Evolutionary conservation across 2,888 invertebrate species (phyloP).

Genomic region (Phyllotreta cruciferae): DNA sequence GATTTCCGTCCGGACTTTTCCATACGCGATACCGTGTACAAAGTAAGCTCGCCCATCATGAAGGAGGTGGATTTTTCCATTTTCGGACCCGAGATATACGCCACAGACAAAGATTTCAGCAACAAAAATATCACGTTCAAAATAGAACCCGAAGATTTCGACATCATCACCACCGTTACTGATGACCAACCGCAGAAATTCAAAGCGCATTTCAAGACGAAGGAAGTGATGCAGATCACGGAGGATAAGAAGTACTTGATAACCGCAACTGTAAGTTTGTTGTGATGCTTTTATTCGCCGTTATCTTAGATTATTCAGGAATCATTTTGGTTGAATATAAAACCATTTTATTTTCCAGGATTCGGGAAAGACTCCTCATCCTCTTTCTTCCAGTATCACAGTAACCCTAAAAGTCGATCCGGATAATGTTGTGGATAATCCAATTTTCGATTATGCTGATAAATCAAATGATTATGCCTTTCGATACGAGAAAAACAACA

Average conservation of each 20-base stretch:
- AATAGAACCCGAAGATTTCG: conserved; percentile 45
- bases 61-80: conserved; percentile 60
- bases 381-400: conserved; percentile 20
- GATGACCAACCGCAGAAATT: conserved; percentile 39
- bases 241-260: conserved; percentile 39
- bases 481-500: conserved; percentile 54
- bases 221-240: conserved; percentile 34
- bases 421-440: conserved; percentile 59
- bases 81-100: conserved; percentile 58
- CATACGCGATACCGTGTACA: conserved; percentile 53
- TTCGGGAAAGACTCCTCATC: conserved; percentile 33
- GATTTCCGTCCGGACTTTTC: conserved; percentile 61
- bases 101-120: conserved; percentile 64
- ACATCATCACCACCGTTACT: conserved; percentile 25
- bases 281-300: conserved; percentile 15
- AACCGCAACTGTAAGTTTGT: conserved; percentile 48
- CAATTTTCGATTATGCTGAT: conserved; percentile 58
- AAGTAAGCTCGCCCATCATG: conserved; percentile 61
- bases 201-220: conserved; percentile 41
- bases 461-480: conserved; percentile 57
- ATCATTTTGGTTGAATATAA: too few species aligned
- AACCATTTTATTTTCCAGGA: conserved; percentile 40
- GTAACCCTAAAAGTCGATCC: conserved; percentile 57
- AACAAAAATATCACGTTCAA: conserved; percentile 52
- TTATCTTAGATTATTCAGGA: too few species aligned